A percentile compares a stretch with the other conserved stretches of the same genome.
Evolutionary conservation across 2,113 vertebrate species (phyloP).

Genomic region (Microcebus lehilahytsara): DNA sequence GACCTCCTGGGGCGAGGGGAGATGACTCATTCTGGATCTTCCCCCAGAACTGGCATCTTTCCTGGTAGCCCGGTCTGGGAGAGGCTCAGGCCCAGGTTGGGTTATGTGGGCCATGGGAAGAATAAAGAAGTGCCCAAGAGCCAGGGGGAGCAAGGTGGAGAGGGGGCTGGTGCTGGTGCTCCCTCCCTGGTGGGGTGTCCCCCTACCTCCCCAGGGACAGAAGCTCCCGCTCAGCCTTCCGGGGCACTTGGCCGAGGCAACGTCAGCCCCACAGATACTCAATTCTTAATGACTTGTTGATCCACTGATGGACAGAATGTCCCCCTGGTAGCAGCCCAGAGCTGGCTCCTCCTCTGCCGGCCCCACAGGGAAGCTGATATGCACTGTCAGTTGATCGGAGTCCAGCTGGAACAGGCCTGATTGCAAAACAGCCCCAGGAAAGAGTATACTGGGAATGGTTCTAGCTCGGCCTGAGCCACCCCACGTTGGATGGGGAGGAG

Average conservation of each 20-base stretch:
- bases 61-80: background rate
- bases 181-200: background rate
- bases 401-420: background rate
- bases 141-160: background rate
- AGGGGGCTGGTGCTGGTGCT: background rate
- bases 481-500: background rate
- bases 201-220: accelerated
- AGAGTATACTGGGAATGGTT: background rate
- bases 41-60: background rate
- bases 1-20: background rate
- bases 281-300: constrained; percentile 11
- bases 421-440: background rate
- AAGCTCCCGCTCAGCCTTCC: background rate
- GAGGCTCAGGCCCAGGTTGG: background rate
- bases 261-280: background rate
- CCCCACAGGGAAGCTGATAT: background rate
- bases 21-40: background rate
- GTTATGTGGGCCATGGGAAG: background rate
- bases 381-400: background rate
- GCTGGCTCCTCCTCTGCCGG: background rate
- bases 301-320: constrained; percentile 13
- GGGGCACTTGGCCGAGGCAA: background rate
- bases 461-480: background rate
- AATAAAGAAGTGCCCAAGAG: background rate
- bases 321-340: background rate